These are phyloP conservation scores for Lasiommata megera DNA, from an alignment of 2,888 invertebrate species.

Conservation along the genomic window DNA sequence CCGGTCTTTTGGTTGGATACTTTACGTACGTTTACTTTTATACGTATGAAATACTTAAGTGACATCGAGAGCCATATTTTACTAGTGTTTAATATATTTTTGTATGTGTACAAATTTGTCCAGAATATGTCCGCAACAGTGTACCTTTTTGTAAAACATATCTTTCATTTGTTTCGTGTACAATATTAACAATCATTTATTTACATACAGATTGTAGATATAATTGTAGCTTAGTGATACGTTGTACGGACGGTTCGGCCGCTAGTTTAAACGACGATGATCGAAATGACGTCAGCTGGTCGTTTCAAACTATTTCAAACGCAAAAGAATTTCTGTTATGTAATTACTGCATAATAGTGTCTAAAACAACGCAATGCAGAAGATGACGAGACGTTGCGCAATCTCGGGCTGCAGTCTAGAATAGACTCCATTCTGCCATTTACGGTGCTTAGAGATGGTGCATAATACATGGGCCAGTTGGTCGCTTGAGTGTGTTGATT, in stretches of 20 bases:
- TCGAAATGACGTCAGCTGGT: too few relatives aligned
- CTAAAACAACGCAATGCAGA: too few relatives aligned
- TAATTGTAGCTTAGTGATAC: not conserved
- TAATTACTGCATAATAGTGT: too few relatives aligned
- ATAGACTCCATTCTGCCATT: too few relatives aligned
- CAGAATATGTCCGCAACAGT: conserved; percentile 42
- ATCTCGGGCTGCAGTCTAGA: too few relatives aligned
- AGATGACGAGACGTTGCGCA: too few relatives aligned
- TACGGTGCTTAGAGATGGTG: too few relatives aligned
- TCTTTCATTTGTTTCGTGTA: conserved; percentile 34
- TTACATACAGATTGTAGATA: conserved; percentile 22
- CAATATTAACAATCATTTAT: conserved; percentile 18
- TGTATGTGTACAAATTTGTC: conserved; percentile 65
- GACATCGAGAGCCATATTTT: conserved; percentile 60
- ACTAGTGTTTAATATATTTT: conserved; percentile 69
- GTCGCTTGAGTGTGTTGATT: too few relatives aligned
- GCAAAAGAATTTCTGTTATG: too few relatives aligned
- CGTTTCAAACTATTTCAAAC: too few relatives aligned
- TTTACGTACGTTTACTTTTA: conserved; percentile 43
- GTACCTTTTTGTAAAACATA: conserved; percentile 46
- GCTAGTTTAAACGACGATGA: not conserved
- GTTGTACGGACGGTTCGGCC: not conserved
- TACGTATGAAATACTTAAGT: conserved; percentile 41
- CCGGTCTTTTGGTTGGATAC: not conserved
- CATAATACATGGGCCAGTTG: too few relatives aligned